These are phyloP conservation scores for Laupala kohalensis DNA, from an alignment of 1,140 invertebrate genomes.

Conservation along the genomic window DNA sequence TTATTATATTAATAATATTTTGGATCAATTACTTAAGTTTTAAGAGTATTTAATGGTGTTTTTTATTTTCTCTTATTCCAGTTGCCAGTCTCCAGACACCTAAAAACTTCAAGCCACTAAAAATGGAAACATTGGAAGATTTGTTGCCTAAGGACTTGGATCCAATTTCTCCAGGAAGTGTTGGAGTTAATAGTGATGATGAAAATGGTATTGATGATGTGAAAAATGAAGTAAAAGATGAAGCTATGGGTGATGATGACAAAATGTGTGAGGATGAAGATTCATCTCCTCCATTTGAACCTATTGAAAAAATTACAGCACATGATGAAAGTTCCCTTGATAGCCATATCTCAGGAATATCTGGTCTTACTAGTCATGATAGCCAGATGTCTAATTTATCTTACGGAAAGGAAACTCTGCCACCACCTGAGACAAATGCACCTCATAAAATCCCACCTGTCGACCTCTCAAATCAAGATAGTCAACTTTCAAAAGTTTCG, in stretches of 20 bases:
- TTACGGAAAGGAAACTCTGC: constrained; percentile 22
- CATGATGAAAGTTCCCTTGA: constrained; percentile 33
- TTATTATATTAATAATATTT: too few species aligned
- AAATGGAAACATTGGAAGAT: constrained; percentile 23
- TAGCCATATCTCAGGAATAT: constrained; percentile 42
- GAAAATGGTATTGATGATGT: constrained; percentile 18
- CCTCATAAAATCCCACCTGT: constrained; percentile 22
- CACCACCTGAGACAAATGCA: constrained; percentile 27
- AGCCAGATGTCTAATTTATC: constrained; percentile 12
- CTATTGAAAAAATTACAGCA: constrained; percentile 34
- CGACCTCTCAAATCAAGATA: constrained; percentile 36
- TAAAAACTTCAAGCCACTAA: neutral
- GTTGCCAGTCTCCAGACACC: neutral
- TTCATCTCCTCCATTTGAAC: constrained; percentile 50
- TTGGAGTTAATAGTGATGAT: constrained; percentile 25
- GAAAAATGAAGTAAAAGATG: neutral
- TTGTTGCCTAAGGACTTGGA: constrained; percentile 60
- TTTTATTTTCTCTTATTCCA: too few species aligned
- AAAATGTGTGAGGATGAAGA: constrained; percentile 23
- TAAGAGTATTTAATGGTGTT: too few species aligned
- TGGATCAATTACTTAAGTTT: too few species aligned
- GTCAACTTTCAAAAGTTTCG: constrained; percentile 43
- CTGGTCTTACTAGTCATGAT: constrained; percentile 38
- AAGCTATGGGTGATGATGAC: constrained; percentile 8
- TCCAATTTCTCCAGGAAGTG: constrained; percentile 63